These are phyloP conservation scores for Plectrocnemia conspersa DNA, from an alignment of 1,140 invertebrate species.

Conservation along the genomic window DNA sequence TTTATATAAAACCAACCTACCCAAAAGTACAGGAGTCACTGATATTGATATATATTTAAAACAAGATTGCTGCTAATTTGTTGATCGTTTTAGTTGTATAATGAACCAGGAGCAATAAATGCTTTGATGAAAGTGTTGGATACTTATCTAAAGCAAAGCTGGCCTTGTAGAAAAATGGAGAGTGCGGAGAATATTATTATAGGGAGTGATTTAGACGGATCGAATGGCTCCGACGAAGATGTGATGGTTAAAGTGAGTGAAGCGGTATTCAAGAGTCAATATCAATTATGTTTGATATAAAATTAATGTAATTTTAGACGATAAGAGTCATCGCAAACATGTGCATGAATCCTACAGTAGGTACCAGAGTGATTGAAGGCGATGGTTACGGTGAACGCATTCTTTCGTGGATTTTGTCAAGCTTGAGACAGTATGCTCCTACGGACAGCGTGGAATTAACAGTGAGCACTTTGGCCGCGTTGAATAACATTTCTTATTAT, in stretches of 20 bases:
- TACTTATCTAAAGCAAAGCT: slow-evolving; percentile 51
- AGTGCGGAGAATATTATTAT: slow-evolving; percentile 37
- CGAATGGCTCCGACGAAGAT: slow-evolving; percentile 57
- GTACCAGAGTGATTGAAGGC: slow-evolving; percentile 35
- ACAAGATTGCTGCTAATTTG: not conserved
- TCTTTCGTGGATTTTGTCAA: slow-evolving; percentile 39
- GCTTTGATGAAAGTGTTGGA: slow-evolving; percentile 56
- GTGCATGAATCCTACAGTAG: slow-evolving; percentile 43
- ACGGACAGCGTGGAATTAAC: slow-evolving; percentile 40
- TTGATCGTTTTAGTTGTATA: slow-evolving; percentile 53
- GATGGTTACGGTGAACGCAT: slow-evolving; percentile 38
- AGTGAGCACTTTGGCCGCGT: slow-evolving; percentile 43
- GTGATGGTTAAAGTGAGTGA: slow-evolving; percentile 59
- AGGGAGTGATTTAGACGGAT: slow-evolving; percentile 50
- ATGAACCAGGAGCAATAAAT: slow-evolving; percentile 53
- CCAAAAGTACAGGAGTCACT: too few relatives aligned
- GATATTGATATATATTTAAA: not conserved
- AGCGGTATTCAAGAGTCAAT: not conserved
- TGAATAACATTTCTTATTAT: slow-evolving; percentile 50
- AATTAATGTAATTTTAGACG: slow-evolving; percentile 37
- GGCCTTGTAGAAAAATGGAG: slow-evolving; percentile 39
- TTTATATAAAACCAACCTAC: too few relatives aligned
- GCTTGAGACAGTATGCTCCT: slow-evolving; percentile 42
- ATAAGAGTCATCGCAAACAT: slow-evolving; percentile 48
- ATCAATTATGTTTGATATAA: not conserved